phyloP scores from a whole-genome alignment of 2,888 invertebrate genomes.

The Luffia ferchaultella region DNA sequence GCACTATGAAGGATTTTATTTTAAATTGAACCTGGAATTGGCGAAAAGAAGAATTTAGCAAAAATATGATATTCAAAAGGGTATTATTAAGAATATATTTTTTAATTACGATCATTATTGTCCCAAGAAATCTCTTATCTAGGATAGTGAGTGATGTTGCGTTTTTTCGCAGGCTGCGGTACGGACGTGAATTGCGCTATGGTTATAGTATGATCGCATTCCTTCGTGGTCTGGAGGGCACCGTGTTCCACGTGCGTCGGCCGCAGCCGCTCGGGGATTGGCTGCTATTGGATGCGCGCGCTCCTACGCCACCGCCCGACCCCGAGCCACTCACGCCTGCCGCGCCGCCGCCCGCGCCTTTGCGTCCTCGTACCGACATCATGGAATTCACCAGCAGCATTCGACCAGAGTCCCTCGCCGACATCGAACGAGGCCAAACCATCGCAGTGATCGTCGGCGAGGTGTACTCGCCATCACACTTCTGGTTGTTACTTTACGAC shows the following conservation, averaged over 20 bases:
- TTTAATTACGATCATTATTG: too few relatives aligned
- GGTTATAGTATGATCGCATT: conserved; percentile 32
- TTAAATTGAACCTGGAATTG: too few relatives aligned
- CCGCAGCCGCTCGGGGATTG: conserved; percentile 7
- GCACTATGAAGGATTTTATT: too few relatives aligned
- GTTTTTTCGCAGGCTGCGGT: conserved; percentile 34
- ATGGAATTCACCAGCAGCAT: conserved; percentile 3
- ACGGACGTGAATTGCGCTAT: conserved; percentile 36
- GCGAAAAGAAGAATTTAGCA: too few relatives aligned
- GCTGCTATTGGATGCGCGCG: conserved; percentile 12
- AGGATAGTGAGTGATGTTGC: too few relatives aligned
- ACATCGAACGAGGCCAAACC: conserved; percentile 12
- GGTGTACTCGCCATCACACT: conserved; percentile 66
- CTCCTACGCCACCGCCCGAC: conserved; percentile 13
- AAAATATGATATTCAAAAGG: too few relatives aligned
- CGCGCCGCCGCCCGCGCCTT: conserved; percentile 17
- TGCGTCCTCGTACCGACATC: conserved; percentile 24
- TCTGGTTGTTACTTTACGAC: conserved; percentile 58
- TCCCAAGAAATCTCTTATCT: too few relatives aligned
- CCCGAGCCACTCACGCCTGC: conserved; percentile 10
- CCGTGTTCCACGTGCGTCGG: conserved; percentile 21
- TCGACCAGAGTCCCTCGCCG: conserved; percentile 10
- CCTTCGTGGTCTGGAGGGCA: conserved; percentile 25
- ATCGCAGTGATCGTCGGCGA: conserved; percentile 52
- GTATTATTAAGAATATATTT: too few relatives aligned